Evolutionary conservation across 2,888 invertebrate genomes (phyloP).

Genomic region (Stenotaenia linearis): DNA sequence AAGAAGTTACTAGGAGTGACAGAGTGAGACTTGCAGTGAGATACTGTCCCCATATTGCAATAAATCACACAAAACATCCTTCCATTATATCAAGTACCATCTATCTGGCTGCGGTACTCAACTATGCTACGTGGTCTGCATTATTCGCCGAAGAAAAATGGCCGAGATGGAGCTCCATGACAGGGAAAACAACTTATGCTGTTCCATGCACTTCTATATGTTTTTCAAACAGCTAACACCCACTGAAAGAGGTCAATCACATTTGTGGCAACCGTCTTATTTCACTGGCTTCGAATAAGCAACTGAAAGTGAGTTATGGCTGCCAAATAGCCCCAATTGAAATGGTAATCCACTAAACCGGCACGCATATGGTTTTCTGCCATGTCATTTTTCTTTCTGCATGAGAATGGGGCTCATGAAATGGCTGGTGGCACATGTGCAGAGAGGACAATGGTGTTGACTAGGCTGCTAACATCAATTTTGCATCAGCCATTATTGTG

Average conservation of each 20-base stretch:
- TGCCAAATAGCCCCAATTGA: not conserved
- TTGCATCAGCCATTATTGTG: no score
- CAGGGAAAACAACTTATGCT: not conserved
- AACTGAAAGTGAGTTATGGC: not conserved
- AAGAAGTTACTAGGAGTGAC: no score
- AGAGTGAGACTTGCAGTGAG: no score
- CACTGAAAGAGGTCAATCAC: not conserved
- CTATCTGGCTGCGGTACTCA: not conserved
- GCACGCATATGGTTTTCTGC: no score
- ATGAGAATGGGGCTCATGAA: no score
- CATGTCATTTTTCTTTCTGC: no score
- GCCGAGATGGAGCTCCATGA: not conserved
- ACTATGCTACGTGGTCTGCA: not conserved
- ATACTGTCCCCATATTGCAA: no score
- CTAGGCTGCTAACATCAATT: no score
- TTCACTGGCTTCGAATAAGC: not conserved
- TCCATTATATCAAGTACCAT: not conserved
- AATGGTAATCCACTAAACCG: not conserved
- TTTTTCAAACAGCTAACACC: not conserved
- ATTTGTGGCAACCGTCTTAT: not conserved
- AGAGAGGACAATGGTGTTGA: no score
- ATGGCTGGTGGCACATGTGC: no score
- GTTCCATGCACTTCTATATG: not conserved
- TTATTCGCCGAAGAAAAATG: not conserved
- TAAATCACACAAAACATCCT: no score